Evolutionary conservation across 2,113 vertebrate species (phyloP).

Genomic region (Pedionomus torquatus): DNA sequence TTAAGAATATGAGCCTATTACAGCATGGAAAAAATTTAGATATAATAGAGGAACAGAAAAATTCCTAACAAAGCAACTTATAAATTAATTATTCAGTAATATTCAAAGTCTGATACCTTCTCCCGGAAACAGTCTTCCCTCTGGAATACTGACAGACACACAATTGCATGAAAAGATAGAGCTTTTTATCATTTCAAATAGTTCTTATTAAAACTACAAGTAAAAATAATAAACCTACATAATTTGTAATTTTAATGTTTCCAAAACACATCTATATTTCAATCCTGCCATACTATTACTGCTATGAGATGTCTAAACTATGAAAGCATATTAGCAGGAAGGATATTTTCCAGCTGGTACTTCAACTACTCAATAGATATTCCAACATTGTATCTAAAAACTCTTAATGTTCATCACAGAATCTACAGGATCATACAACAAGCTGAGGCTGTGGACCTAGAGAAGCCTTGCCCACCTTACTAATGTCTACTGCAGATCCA

Average conservation of each 20-base stretch:
- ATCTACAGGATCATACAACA: background rate
- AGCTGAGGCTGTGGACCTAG: rapidly evolving
- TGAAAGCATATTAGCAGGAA: background rate
- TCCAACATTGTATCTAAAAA: background rate
- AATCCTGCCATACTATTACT: background rate
- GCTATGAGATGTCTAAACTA: background rate
- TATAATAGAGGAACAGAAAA: background rate
- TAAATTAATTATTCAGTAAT: conserved; percentile 40
- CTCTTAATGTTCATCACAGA: rapidly evolving
- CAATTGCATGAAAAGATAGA: background rate
- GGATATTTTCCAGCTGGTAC: background rate
- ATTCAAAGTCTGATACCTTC: background rate
- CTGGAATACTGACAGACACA: background rate
- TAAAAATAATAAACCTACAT: background rate
- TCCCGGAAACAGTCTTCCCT: background rate
- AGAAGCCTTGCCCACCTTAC: background rate
- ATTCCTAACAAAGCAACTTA: background rate
- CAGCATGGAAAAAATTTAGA: background rate
- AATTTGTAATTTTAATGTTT: background rate
- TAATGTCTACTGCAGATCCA: background rate
- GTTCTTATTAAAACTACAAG: background rate
- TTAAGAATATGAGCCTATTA: conserved; percentile 18
- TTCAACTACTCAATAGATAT: background rate
- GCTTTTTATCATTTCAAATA: background rate
- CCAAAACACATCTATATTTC: background rate